These are phyloP conservation scores for Aethina tumida DNA, from an alignment of 1,140 invertebrate species.

Conservation along the genomic window DNA sequence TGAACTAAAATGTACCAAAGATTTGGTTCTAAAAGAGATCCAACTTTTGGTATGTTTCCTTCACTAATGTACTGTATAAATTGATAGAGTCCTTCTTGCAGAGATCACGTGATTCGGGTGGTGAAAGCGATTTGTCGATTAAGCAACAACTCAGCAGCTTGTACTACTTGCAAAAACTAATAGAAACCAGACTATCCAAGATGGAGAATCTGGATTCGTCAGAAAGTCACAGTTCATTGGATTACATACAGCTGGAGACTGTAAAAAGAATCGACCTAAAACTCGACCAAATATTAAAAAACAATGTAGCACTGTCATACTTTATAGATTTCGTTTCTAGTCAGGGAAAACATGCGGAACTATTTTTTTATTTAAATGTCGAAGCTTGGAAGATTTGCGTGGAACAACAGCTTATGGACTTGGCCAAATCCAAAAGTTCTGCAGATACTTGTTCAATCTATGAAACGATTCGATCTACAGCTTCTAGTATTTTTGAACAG, in stretches of 20 bases:
- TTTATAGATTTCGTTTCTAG: slow-evolving; percentile 74
- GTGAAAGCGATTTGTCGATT: slow-evolving; percentile 70
- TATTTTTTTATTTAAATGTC: slow-evolving; percentile 76
- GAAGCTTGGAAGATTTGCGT: slow-evolving; percentile 71
- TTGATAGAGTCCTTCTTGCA: slow-evolving; percentile 29
- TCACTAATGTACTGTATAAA: neutral
- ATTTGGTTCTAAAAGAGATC: slow-evolving; percentile 71
- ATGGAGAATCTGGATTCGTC: slow-evolving; percentile 46
- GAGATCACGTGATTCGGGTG: slow-evolving; percentile 73
- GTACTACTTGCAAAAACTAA: slow-evolving; percentile 66
- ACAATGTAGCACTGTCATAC: slow-evolving; percentile 68
- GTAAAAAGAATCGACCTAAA: slow-evolving; percentile 57
- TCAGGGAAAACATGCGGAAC: slow-evolving; percentile 61
- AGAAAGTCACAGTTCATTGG: slow-evolving; percentile 22
- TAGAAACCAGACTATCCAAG: slow-evolving; percentile 55
- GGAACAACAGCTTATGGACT: slow-evolving; percentile 61
- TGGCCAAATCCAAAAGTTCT: slow-evolving; percentile 37
- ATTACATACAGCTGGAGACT: slow-evolving; percentile 30
- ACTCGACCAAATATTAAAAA: slow-evolving; percentile 68
- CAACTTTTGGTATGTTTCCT: slow-evolving; percentile 49
- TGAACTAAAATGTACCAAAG: slow-evolving; percentile 70
- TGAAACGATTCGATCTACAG: slow-evolving; percentile 64
- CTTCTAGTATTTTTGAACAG: slow-evolving; percentile 70
- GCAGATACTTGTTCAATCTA: slow-evolving; percentile 34
- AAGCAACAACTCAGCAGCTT: slow-evolving; percentile 86